These are phyloP conservation scores for Sula dactylatra DNA, from an alignment of 2,113 vertebrate species.

Conservation along the genomic window DNA sequence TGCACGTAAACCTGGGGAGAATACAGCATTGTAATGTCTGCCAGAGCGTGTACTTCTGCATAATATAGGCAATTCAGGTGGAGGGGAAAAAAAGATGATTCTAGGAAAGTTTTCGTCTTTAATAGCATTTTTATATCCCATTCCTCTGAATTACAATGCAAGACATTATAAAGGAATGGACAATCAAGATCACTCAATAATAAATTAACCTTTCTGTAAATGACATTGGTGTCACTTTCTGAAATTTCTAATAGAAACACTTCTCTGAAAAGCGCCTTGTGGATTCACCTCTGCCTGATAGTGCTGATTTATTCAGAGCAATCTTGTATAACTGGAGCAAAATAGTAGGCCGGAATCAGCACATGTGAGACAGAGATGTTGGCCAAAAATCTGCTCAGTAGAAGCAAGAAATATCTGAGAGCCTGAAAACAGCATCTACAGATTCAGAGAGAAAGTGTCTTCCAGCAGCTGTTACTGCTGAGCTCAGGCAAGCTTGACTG, in stretches of 20 bases:
- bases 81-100: neutral
- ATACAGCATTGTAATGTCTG: neutral
- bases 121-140: neutral
- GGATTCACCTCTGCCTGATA: constrained; percentile 31
- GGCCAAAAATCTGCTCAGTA: constrained; percentile 44
- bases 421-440: neutral
- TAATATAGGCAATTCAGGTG: neutral
- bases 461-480: constrained; percentile 35
- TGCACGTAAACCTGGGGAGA: neutral
- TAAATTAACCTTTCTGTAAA: constrained; percentile 59
- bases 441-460: neutral
- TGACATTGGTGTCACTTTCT: constrained; percentile 7
- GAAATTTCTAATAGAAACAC: constrained; percentile 44
- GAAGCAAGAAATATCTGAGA: neutral
- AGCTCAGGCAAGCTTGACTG: constrained; percentile 40
- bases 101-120: constrained; percentile 1
- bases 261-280: constrained; percentile 10
- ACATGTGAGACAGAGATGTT: neutral
- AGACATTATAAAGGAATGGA: neutral
- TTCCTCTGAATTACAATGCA: constrained; percentile 14
- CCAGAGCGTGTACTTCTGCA: neutral
- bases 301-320: constrained; percentile 32
- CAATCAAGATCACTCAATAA: constrained; percentile 11
- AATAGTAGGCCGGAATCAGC: constrained; percentile 50
- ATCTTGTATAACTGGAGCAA: neutral